Percentiles rank a stretch among this genome's conserved stretches.
Evolutionary conservation across 2,888 invertebrate genomes (phyloP).

Genomic region (Drosophila leonis): DNA sequence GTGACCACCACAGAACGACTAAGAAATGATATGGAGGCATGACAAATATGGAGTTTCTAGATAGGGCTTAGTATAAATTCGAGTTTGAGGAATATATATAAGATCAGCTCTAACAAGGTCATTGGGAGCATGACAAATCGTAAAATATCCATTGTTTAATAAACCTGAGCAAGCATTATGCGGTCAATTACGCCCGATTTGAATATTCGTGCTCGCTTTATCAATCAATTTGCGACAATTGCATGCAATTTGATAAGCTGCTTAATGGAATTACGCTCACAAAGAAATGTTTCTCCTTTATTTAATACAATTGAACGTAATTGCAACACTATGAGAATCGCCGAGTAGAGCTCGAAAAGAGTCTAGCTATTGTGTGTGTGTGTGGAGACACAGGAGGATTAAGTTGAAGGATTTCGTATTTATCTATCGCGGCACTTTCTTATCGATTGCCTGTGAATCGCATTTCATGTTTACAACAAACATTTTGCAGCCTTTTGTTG

Average conservation of each 20-base stretch:
- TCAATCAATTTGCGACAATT: slow-evolving; percentile 12
- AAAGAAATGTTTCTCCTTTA: not conserved
- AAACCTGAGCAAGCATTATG: not conserved
- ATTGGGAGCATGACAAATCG: no score
- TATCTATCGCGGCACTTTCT: slow-evolving; percentile 33
- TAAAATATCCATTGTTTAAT: not conserved
- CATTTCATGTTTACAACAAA: slow-evolving; percentile 44
- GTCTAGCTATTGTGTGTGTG: slow-evolving; percentile 2
- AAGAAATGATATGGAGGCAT: no score
- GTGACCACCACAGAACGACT: no score
- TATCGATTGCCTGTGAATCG: slow-evolving; percentile 39
- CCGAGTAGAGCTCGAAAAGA: not conserved
- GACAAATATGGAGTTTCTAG: no score
- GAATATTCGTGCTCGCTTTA: not conserved
- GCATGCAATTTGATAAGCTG: not conserved
- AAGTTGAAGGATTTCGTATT: slow-evolving; percentile 4
- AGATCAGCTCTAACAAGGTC: no score
- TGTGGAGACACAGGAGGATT: not conserved
- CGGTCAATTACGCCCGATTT: not conserved
- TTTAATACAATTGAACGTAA: slow-evolving; percentile 5
- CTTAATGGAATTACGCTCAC: not conserved
- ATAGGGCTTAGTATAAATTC: no score
- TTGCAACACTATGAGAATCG: slow-evolving; percentile 12
- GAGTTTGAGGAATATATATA: no score
- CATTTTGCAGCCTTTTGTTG: slow-evolving; percentile 34